Evolutionary conservation across 2,113 vertebrate genomes (phyloP).

Genomic region (Lutjanus erythropterus): DNA sequence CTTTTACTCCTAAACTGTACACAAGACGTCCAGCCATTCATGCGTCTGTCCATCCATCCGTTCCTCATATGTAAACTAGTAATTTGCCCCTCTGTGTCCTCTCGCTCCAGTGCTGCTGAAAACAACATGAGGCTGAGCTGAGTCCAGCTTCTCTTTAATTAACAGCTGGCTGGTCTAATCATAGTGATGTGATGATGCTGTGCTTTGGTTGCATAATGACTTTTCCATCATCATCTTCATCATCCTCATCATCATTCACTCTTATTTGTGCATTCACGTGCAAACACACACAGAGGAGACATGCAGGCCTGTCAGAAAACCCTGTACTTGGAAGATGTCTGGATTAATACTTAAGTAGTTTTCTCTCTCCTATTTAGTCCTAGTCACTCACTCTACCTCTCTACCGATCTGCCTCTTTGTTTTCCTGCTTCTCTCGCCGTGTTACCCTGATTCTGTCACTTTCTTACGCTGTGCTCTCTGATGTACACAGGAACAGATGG

Average conservation of each 20-base stretch:
- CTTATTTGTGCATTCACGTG: neutral
- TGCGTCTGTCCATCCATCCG: neutral
- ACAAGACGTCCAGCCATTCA: neutral
- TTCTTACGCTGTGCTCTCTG: neutral
- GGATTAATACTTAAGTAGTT: neutral
- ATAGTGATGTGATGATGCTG: conserved; percentile 21
- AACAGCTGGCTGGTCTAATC: conserved; percentile 48
- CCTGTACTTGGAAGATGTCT: neutral
- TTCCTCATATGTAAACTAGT: conserved; percentile 13
- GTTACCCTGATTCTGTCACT: conserved; percentile 13
- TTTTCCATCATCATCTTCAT: conserved; percentile 8
- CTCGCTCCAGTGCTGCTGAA: conserved; percentile 35
- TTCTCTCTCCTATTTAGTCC: neutral
- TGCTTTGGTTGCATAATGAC: conserved; percentile 41
- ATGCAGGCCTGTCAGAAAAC: neutral
- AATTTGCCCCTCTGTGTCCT: conserved; percentile 8
- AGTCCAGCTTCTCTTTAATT: conserved; percentile 49
- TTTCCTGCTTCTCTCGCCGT: neutral
- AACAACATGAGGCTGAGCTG: conserved; percentile 26
- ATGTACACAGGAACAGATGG: neutral
- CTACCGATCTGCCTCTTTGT: neutral
- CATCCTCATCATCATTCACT: conserved; percentile 21
- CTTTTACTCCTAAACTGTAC: neutral
- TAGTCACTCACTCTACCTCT: neutral
- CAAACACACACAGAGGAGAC: neutral